Base-by-base conservation (phyloP, 2,888 invertebrate species). In the Peribatodes rhomboidaria region DNA sequence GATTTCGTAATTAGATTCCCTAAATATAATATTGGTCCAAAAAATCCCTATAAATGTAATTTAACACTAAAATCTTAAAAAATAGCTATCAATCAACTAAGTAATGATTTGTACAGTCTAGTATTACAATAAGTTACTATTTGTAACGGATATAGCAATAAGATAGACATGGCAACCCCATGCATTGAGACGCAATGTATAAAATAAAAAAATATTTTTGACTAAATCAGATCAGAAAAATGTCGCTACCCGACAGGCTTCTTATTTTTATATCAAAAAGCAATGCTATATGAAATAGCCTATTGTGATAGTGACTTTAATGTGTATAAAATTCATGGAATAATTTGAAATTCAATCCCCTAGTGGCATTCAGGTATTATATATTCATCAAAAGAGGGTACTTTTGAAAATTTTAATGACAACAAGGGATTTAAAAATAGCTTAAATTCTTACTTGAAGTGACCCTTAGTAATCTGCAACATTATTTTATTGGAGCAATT, bases 181-280 rank as follows among this genome's bases (percentile, higher is more conserved):
- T 42, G 37, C 41, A 50, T 42, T 42, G 42, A 31, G 16, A 63
- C 56, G 37, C 67, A 63, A 68, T 55, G 56, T 66, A 61, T 67
- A 55, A 54, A 46, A 44, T 59, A 37, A 62, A 35, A 60, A 65
- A 50, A 65, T 73, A 73, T 73, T 71, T 73, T 73, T 71, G 58
- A 62, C 57, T 16, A 35, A 61, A 55, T 65, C 53, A 54, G 22
- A 58, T 42, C 1, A 8, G 49, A 58, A 44, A 57, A 41, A 64
- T 58, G 63, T 64, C 53, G 52, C 44, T 58, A 42, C 9, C 7
- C 18, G 66, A 61, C 67, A 62, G 72, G 59, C 67, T 65, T 70
- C 69, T 66, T 73, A 72, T 73, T 73, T 73, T 71, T 73, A 54
- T 73, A 73, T 56, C 49, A 39, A 66, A 44, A 67, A 68, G 47